Base-by-base conservation (phyloP, 2,797 vertebrate genomes). In the Enteromius argenteus region DNA sequence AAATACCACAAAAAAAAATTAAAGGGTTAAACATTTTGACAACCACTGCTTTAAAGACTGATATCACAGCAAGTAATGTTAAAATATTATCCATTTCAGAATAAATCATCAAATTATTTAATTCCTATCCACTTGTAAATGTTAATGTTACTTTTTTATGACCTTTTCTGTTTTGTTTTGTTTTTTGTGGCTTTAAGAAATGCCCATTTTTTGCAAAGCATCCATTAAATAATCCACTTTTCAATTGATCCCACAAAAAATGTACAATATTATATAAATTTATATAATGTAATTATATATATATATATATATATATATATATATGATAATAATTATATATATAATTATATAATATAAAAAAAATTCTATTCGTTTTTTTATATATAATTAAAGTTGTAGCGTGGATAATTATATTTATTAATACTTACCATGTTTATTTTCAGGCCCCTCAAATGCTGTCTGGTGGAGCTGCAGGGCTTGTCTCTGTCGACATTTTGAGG, bases 401-500 rank as follows among this genome's bases (percentile, higher is more conserved):
- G n/a, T 44, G 53, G 35, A 37, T 27, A 9, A 37, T n/a, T 19
- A 10, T 58, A 53, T 58, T 39, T 39, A 32, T 53, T 35, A 14
- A 21, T 32, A 39, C 7, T 60, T 23, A 27, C n/a, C 10, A 10
- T 46, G 35, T 60, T 17, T 80, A 13, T 74, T 85, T 44, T 71
- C 86, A 97, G 96, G 92, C 79, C 17, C 80, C 81, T 0, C 89
- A 88, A 23, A 96, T 96, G 97, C 93, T 96, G 0, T 96, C 97
- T 0, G 97, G 97, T 23, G 95, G 92, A 30, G 95, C 85, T 85
- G 93, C 96, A 17, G 98, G 98, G 56, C 91, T 99, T 89, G 94
- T 99, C 86, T 96, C 96, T 0, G 93, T 94, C 0, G 96, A 97
- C 0, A 73, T 96, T 87, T 91, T 98, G 78, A 94, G 94, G 83